Base-by-base conservation (phyloP, 2,888 invertebrate species). In the Epiblema foenella region DNA sequence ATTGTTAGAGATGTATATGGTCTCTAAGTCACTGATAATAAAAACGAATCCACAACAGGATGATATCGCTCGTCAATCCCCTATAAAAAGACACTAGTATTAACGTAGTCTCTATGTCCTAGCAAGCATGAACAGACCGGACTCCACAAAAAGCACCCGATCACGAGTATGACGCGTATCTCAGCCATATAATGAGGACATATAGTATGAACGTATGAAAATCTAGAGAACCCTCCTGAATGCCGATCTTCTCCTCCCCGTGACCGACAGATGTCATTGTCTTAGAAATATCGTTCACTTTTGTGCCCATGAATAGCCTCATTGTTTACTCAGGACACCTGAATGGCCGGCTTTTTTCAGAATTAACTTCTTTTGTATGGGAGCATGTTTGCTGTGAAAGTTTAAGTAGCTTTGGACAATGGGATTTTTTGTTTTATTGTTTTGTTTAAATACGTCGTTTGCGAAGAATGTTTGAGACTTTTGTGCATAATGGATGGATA, bases 191-290 rank as follows among this genome's bases (percentile, higher is more conserved):
- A n/a, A n/a, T n/a, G n/a, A n/a, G n/a, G n/a, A n/a, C n/a, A n/a
- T n/a, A n/a, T n/a, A n/a, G n/a, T n/a, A n/a, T 33, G 24, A 33
- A 33, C 33, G 33, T 33, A 33, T 2, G 7, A 33, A 33, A 33
- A 33, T n/a, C 29, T 63, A 37, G 37, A 1, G 63, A 63, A 52
- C 51, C 63, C 63, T 63, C 2, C 17, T 12, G 7, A 33, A 37
- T 8, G 4, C 9, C 10, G 1, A 24, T 8, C 12, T 5, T 17
- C 24, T 17, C 33, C 17, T 24, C 24, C n/a, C 29, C 24, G 11
- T 51, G 39, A 58, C 49, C 33, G 46, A 37, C 63, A 63, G 60
- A 46, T 60, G 63, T 63, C 63, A 63, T 63, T 63, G 63, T 63
- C 52, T 63, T 63, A 52, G n/a, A 63, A 37, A 52, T 52, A 63